Evolutionary conservation across 2,888 invertebrate genomes (phyloP), one percentile per base, ranked within the genome.

Genomic region (Mythimna albipuncta): DNA sequence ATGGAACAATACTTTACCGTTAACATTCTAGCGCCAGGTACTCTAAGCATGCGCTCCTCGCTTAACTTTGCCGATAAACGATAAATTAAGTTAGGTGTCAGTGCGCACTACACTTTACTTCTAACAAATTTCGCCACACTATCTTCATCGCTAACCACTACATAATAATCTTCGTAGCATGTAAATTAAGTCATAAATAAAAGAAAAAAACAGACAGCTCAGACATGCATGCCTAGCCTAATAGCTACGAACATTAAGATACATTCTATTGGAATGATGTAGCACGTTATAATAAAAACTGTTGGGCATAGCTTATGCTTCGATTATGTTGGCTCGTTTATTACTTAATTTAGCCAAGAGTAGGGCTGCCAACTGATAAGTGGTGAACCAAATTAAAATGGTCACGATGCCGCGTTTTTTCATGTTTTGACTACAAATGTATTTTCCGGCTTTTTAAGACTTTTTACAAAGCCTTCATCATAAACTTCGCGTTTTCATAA

Each of bases 281-380:
- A 86, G 88, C 86, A 87, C 84, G 87, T 88, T 84, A 89, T 89
- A 90, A 91, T 89, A 90, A 88, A 91, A 91, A 90, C 85, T 86
- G 87, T 88, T 86, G 89, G 84, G 70, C 77, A 79, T 76, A 88
- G 87, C 89, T 92, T 91, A 92, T 88, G 85, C 87, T 91, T 91
- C 90, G 90, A 92, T 92, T 91, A 92, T 88, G 91, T 91, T 91
- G 90, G 89, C 91, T 92, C 90, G 93, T 94, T 95, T 94, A 95
- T 94, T 93, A 93, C 95, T 95, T 94, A 94, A 95, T 95, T 94
- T 94, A 93, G 91, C 91, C 89, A 89, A 87, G 65, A 67, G 66
- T 68, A 86, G 87, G 86, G 86, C 59, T 87, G 81, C 69, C 89
- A 83, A 81, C 81, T 79, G 83, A 77, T 80, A 82, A 82, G 73